A percentile compares a stretch with the other conserved stretches of the same genome.
Evolutionary conservation across 2,797 vertebrate species (phyloP).

Genomic region (Setipinna tenuifilis): DNA sequence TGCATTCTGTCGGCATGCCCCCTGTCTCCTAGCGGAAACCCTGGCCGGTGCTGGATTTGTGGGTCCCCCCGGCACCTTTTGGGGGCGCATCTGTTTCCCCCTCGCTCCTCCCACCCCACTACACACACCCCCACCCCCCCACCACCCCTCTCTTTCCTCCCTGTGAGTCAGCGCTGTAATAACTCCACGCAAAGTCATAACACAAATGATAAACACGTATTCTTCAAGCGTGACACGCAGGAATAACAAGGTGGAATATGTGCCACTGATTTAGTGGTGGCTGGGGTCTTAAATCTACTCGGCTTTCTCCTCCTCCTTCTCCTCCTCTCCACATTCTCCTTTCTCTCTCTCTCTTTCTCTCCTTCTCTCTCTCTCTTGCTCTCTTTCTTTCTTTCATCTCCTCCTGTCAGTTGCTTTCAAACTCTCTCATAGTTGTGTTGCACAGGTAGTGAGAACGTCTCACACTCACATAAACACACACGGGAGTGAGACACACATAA

Average conservation of each 20-base stretch:
- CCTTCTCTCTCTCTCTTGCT: slow-evolving; percentile 14
- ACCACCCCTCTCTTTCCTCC: slow-evolving; percentile 3
- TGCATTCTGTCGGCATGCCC: not conserved
- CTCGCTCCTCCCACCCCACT: not conserved
- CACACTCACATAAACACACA: not conserved
- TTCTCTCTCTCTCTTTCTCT: slow-evolving; percentile 30
- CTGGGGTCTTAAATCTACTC: slow-evolving; percentile 71
- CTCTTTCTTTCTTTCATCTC: not conserved
- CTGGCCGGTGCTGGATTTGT: slow-evolving; percentile 66
- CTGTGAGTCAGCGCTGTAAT: slow-evolving; percentile 70
- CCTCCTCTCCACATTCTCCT: slow-evolving; percentile 50
- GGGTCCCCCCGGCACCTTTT: slow-evolving; percentile 69
- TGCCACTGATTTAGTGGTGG: slow-evolving; percentile 73
- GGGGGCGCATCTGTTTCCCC: slow-evolving; percentile 76
- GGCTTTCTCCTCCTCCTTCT: slow-evolving; percentile 45
- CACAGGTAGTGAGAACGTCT: slow-evolving; percentile 8
- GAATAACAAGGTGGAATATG: slow-evolving; percentile 77
- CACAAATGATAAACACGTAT: slow-evolving; percentile 82
- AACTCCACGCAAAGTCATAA: slow-evolving; percentile 80
- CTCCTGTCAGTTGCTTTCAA: not conserved
- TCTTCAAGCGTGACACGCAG: slow-evolving; percentile 72
- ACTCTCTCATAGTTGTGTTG: not conserved
- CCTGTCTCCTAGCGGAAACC: slow-evolving; percentile 22
- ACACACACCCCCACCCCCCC: no score
- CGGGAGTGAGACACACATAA: not conserved